A percentile compares a stretch with the other conserved stretches of the same genome.
Conservation (phyloP, 2,113 vertebrate species). For the Cisticola juncidis region DNA sequence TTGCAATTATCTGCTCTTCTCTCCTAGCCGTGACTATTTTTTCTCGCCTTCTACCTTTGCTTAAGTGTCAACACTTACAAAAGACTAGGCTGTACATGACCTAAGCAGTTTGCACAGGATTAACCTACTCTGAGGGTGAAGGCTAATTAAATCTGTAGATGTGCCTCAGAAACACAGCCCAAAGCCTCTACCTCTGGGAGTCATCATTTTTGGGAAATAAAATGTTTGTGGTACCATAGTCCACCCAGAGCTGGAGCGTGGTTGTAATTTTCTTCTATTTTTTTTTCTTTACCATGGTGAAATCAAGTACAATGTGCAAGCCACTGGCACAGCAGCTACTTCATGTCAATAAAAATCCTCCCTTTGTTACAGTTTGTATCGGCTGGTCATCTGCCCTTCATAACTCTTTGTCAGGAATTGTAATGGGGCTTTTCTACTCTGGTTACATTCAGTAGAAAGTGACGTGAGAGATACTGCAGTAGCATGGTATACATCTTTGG, state of each 20-base stretch:
- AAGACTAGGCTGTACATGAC: not conserved
- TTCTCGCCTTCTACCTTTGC: not conserved
- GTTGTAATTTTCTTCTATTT: not conserved
- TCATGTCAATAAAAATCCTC: not conserved
- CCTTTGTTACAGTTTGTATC: not conserved
- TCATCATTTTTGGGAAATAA: not conserved
- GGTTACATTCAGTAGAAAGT: not conserved
- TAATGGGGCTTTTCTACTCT: not conserved
- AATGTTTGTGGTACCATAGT: not conserved
- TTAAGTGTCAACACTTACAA: fast-evolving
- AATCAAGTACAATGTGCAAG: not conserved
- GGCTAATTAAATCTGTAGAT: not conserved
- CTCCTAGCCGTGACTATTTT: not conserved
- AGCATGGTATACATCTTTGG: not conserved
- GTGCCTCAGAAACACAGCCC: not conserved
- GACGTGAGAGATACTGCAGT: not conserved
- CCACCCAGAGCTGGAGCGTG: not conserved
- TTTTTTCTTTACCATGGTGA: not conserved
- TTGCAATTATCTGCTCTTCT: not conserved
- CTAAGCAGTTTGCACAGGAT: not conserved
- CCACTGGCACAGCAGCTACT: not conserved
- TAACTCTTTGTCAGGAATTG: not conserved
- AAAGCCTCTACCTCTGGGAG: not conserved
- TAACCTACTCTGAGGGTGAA: not conserved
- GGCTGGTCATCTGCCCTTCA: not conserved